Base-by-base conservation (phyloP, 1,140 invertebrate genomes). In the Drosophila fuyamai region DNA sequence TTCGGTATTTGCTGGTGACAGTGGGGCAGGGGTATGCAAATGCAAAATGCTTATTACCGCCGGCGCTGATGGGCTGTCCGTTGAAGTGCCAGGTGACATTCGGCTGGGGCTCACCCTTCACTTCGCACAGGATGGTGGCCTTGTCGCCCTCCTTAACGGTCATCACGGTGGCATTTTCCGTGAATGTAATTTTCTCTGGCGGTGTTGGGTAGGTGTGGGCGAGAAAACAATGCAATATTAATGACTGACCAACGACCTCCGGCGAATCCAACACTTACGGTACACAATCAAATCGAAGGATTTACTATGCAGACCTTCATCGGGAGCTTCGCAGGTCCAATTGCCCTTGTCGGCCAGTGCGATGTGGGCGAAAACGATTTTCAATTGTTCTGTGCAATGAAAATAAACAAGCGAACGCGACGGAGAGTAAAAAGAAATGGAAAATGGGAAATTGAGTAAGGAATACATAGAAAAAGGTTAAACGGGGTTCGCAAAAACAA, bases 61-160 rank as follows among this genome's bases (percentile, higher is more conserved):
- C 90, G 35, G 78, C 48, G 32, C 57, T 85, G 75, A 92, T 92
- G 73, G 90, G 86, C 65, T 85, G 79, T 66, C 92, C 92, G 73
- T 93, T 93, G 83, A 92, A 92, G 57, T 92, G 85, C 93, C 93
- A 94, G 40, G 92, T 92, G 16, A 94, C 81, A 44, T 83, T 93
- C 36, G 94, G 93, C 14, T 89, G 76, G 8, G 94, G 94, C 80
- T 94, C 94, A 23, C 94, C 93, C 54, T 91, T 92, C 14, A 93
- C 94, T 63, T 93, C 92, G 66, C 94, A 94, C 14, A 79, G 78
- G 18, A 94, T 92, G 53, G 90, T 91, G 5, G 92, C 93, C 50
- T 93, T 92, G 27, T 88, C 71, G 27, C 92, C 92, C 74, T 94
- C 94, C 48, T 93, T 91, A 4, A 93, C 93, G 53, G 91, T 93